These are phyloP conservation scores for Anguilla japonica DNA, from an alignment of 2,113 vertebrate genomes.

Conservation along the genomic window DNA sequence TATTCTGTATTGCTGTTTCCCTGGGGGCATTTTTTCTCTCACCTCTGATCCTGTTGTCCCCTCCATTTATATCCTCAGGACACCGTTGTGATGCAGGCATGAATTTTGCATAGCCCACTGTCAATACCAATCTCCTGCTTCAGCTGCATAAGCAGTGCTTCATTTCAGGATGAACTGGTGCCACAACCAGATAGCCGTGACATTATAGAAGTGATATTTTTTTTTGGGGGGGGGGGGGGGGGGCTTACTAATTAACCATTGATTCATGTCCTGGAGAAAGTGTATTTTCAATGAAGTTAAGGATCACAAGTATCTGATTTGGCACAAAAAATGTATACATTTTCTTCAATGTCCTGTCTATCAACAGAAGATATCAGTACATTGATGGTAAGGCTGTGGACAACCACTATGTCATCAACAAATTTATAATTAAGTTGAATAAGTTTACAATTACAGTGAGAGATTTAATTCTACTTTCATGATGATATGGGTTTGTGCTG, in stretches of 20 bases:
- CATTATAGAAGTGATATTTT: neutral
- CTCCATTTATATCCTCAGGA: neutral
- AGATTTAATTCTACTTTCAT: neutral
- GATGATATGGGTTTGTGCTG: neutral
- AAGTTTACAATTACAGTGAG: neutral
- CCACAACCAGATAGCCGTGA: slow-evolving; percentile 22
- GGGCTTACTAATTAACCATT: slow-evolving; percentile 9
- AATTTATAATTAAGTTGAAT: neutral
- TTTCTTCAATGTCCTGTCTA: neutral
- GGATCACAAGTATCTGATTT: neutral
- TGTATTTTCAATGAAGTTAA: neutral
- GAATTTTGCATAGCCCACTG: slow-evolving; percentile 39
- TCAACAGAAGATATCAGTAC: neutral
- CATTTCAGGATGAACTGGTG: slow-evolving; percentile 28
- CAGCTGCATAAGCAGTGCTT: slow-evolving; percentile 22
- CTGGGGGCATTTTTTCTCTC: slow-evolving; percentile 11
- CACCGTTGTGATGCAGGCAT: slow-evolving; percentile 7
- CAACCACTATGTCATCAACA: no score
- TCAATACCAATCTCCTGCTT: slow-evolving; percentile 35
- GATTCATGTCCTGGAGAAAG: slow-evolving; percentile 16
- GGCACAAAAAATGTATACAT: neutral
- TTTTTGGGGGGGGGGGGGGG: no score
- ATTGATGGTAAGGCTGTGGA: neutral
- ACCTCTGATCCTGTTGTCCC: slow-evolving; percentile 13
- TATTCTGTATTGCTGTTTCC: neutral